Evolutionary conservation across 2,888 invertebrate species (phyloP).

Genomic region (Gasteruption jaculator): DNA sequence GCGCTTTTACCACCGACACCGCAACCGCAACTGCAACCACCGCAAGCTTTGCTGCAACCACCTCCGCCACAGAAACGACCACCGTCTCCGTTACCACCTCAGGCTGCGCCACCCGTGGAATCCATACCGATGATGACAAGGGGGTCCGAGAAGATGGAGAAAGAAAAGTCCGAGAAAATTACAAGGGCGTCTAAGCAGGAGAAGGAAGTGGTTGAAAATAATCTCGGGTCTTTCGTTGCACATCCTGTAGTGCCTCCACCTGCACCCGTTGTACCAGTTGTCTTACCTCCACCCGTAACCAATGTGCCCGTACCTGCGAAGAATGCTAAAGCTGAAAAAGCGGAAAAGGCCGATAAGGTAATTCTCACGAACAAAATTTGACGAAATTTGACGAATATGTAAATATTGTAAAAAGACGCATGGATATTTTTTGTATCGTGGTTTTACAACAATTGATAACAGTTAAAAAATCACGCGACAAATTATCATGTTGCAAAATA

Average conservation of each 20-base stretch:
- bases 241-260: constrained; percentile 22
- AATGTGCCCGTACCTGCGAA: constrained; percentile 27
- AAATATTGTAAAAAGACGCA: too few species aligned
- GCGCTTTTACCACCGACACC: constrained; percentile 54
- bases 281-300: constrained; percentile 23
- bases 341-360: constrained; percentile 37
- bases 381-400: too few species aligned
- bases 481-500: too few species aligned
- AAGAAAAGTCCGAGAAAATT: constrained; percentile 45
- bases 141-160: constrained; percentile 48
- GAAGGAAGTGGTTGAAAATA: constrained; percentile 28
- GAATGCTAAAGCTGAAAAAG: constrained; percentile 33
- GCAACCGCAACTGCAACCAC: constrained; percentile 51
- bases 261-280: constrained; percentile 26
- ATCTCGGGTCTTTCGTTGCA: constrained; percentile 20
- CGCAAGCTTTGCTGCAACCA: too few species aligned
- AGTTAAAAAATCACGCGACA: too few species aligned
- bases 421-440: too few species aligned
- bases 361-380: too few species aligned
- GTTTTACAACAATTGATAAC: too few species aligned
- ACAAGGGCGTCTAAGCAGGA: constrained; percentile 33
- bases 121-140: constrained; percentile 24
- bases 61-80: constrained; percentile 39
- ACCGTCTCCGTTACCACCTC: constrained; percentile 30
- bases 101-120: too few species aligned